Evolutionary conservation across 2,113 vertebrate species (phyloP), one percentile per base, ranked within the genome.

Genomic region (Zosterops lateralis): DNA sequence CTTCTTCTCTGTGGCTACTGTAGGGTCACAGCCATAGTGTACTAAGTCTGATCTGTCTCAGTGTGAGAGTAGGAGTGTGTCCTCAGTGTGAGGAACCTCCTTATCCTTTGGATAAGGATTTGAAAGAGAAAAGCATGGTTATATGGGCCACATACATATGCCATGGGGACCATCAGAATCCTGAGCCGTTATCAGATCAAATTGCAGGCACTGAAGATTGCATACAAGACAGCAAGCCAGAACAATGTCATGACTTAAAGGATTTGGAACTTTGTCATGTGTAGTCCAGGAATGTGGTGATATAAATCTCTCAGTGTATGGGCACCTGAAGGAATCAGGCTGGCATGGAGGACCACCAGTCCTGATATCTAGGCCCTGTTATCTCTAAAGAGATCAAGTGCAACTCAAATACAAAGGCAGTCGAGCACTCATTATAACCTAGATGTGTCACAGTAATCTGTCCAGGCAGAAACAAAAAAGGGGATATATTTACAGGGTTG

Each of bases 101-200:
- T 78, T 54, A 50, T 72, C 38, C 29, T 64, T 54, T 38, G 17
- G 32, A 67, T 78, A 36, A 47, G 48, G 21, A 84, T 67, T 82
- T 67, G 11, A 13, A 65, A 75, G 31, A 48, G 32, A 84, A 57
- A 36, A 78, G 9, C 10, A 60, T 32, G 9, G 22, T 28, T 65
- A 7, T 25, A 22, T 0, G 1, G 3, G 54, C 18, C n/a, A 40
- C 21, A 87, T 67, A 32, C 1, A 0, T 12, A 24, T 48, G 24
- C 16, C 22, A 31, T 13, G 13, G 32, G n/a, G 28, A 48, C 25
- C 57, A 26, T 28, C 6, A 45, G 34, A 28, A 64, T 56, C 45
- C 24, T 2, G 6, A 40, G 57, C 26, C 61, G 7, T 31, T 71
- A 28, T 36, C 0, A 0, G 42, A 47, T 17, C 8, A 86, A 74